Evolutionary conservation across 2,113 vertebrate genomes (phyloP).

Genomic region (Dicaeum eximium): DNA sequence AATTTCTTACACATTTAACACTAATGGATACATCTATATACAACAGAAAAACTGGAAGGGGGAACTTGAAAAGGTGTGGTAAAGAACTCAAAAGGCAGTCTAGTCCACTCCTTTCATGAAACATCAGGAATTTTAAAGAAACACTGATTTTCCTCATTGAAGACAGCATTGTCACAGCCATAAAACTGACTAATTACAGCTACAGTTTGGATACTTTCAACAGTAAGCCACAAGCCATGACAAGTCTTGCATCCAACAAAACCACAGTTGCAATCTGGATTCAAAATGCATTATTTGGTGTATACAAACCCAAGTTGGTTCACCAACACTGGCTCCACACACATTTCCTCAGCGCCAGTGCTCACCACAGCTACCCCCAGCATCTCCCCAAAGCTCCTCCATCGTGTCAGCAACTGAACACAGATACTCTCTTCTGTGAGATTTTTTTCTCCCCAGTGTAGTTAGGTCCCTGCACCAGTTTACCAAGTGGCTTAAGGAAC

Average conservation of each 20-base stretch:
- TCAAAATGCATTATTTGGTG: background rate
- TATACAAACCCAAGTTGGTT: background rate
- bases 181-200: background rate
- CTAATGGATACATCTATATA: background rate
- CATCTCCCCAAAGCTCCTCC: background rate
- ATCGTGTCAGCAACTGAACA: accelerated
- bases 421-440: background rate
- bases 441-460: background rate
- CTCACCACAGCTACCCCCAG: background rate
- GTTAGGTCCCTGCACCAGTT: background rate
- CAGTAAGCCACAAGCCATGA: background rate
- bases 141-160: background rate
- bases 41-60: background rate
- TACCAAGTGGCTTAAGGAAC: background rate
- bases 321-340: accelerated
- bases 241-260: background rate
- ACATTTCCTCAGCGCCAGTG: background rate
- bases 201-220: background rate
- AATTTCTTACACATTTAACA: background rate
- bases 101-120: background rate
- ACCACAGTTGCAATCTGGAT: background rate
- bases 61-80: background rate
- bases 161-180: background rate
- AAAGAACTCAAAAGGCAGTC: background rate
- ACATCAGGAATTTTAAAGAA: background rate